A percentile compares a stretch with the other conserved stretches of the same genome.
Conservation (phyloP, 2,113 vertebrate species). For the Climacteris rufus region DNA sequence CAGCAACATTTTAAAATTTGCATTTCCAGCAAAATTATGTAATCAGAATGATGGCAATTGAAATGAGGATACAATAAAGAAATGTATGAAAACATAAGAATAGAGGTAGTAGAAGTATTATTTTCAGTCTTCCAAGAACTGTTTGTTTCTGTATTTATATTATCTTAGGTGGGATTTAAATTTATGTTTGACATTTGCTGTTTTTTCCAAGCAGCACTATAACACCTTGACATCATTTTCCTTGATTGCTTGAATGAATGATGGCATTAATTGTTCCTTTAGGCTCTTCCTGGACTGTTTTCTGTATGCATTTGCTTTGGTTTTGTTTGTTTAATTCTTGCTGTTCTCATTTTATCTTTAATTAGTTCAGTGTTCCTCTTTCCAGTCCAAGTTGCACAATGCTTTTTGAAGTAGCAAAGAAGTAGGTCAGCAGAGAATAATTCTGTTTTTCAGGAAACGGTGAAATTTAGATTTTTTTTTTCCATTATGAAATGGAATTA, state of each 20-base stretch:
- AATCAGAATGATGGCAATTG: background rate
- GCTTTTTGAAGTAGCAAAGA: background rate
- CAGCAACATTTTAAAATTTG: background rate
- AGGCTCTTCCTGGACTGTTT: background rate
- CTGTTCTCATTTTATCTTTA: conserved; percentile 27
- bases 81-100: background rate
- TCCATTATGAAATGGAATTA: background rate
- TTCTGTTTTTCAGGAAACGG: conserved; percentile 10
- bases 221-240: background rate
- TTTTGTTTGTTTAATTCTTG: conserved; percentile 33
- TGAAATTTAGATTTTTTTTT: background rate
- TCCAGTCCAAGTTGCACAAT: conserved; percentile 19
- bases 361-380: conserved; percentile 15
- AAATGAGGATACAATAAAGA: background rate
- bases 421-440: background rate
- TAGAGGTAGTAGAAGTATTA: background rate
- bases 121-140: background rate
- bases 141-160: background rate
- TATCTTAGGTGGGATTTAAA: background rate
- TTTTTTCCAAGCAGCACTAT: background rate
- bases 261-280: background rate
- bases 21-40: background rate
- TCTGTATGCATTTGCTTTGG: background rate
- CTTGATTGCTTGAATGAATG: background rate
- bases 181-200: background rate